phyloP scores from a whole-genome alignment of 1,140 invertebrate species.

The Caenorhabditis latens region DNA sequence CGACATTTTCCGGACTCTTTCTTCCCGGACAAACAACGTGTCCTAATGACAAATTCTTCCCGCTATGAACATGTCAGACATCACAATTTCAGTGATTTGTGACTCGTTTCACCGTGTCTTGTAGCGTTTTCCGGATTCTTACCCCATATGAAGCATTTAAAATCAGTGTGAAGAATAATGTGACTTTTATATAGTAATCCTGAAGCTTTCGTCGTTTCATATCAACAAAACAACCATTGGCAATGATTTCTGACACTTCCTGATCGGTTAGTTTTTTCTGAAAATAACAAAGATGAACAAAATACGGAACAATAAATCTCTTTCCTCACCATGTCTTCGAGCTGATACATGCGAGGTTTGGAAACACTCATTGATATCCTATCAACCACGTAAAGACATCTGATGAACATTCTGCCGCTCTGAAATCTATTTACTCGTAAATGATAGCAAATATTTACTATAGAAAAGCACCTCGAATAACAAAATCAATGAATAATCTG shows the following conservation, averaged over 20 bases:
- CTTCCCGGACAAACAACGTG: too few species aligned
- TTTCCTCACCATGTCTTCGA: not conserved
- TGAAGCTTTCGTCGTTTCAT: not conserved
- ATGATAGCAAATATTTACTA: too few species aligned
- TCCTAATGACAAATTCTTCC: not conserved
- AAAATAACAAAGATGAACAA: not conserved
- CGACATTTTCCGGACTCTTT: not conserved
- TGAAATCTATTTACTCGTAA: not conserved
- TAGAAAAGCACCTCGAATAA: not conserved
- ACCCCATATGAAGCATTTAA: not conserved
- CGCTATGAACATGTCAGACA: not conserved
- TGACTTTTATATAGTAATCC: not conserved
- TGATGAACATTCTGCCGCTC: not conserved
- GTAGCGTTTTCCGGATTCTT: not conserved
- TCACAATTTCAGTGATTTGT: slow-evolving; percentile 21
- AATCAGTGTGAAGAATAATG: not conserved
- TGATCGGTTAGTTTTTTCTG: not conserved
- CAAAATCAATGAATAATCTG: slow-evolving; percentile 9
- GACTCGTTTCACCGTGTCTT: not conserved
- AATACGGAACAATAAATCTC: too few species aligned
- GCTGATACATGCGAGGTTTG: not conserved
- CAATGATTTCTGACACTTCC: not conserved
- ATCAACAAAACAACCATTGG: not conserved
- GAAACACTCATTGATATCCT: not conserved
- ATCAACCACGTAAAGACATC: not conserved